Evolutionary conservation across 2,888 invertebrate genomes (phyloP), one percentile per base, ranked within the genome.

Genomic region (Seladonia tumulorum): DNA sequence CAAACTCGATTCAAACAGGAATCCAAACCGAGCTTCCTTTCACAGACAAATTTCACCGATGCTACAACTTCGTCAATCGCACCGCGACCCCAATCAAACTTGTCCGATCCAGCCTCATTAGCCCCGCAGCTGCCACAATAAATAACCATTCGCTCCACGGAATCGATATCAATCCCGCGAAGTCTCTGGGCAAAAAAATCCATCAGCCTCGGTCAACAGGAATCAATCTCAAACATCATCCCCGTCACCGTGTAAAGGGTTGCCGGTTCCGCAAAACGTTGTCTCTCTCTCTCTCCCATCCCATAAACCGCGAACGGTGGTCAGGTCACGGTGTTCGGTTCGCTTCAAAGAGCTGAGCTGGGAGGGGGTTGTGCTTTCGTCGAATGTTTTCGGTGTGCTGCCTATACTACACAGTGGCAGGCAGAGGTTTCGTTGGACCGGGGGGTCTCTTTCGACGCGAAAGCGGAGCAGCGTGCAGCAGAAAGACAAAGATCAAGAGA

Each of bases 361-460:
- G 81, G 76, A 35, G 35, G 76, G 39, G 83, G n/a, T n/a, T n/a
- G n/a, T 18, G 72, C 14, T 39, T 77, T 86, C 89, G 92, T 87
- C 93, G 89, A 91, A 94, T 93, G 94, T 94, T 94, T 94, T 94
- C 91, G 89, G 91, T 78, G 81, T 53, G n/a, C 88, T 91, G 53
- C 10, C 10, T 53, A 53, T 1, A 22, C 10, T 53, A n/a, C 10
- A 22, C 10, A 53, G 53, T 53, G 53, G 53, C 53, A 8, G 93
- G 87, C 60, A 60, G 25, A 22, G 53, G 63, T 16, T 63, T 25
- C 25, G 60, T 60, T 60, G 18, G 53, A 53, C 53, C 35, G 35
- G 35, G 35, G 35, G n/a, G 10, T n/a, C 53, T 22, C 22, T 3
- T 53, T n/a, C 63, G 29, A 29, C 63, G 63, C 7, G 25, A 29